Evolutionary conservation across 1,140 invertebrate species (phyloP).

Genomic region (Drosophila dunni): DNA sequence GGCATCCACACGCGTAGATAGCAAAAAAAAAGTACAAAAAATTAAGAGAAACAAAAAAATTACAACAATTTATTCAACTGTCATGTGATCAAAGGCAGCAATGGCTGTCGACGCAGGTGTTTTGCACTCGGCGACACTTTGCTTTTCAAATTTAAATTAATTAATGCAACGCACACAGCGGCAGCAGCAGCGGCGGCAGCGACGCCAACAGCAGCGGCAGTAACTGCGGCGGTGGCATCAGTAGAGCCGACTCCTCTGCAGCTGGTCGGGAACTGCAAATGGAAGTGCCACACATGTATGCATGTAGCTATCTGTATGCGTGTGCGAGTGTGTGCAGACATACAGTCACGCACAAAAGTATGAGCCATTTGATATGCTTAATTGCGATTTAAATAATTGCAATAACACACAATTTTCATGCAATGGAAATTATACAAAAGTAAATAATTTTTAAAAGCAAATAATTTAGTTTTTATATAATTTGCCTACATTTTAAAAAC

Average conservation of each 20-base stretch:
- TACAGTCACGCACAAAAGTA: constrained; percentile 1
- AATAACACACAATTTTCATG: too few species aligned
- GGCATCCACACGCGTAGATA: constrained; percentile 47
- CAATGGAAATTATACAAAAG: too few species aligned
- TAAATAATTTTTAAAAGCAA: too few species aligned
- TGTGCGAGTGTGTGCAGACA: constrained; percentile 2
- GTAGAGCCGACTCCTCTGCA: constrained; percentile 50
- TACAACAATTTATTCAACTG: constrained; percentile 81
- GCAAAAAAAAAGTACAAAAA: constrained; percentile 18
- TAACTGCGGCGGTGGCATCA: constrained; percentile 15
- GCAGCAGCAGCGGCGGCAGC: constrained; percentile 15
- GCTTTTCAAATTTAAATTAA: constrained; percentile 78
- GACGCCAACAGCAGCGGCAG: constrained; percentile 2
- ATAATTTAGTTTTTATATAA: too few species aligned
- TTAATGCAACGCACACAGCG: constrained; percentile 69
- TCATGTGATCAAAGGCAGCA: constrained; percentile 75
- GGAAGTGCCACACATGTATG: constrained; percentile 70
- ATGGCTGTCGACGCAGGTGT: constrained; percentile 78
- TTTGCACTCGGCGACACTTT: constrained; percentile 80
- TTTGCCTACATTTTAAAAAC: too few species aligned
- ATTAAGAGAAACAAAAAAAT: constrained; percentile 36
- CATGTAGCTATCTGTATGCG: background rate
- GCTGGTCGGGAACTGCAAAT: constrained; percentile 74
- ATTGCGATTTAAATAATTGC: too few species aligned
- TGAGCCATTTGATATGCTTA: background rate